phyloP scores from a whole-genome alignment of 2,888 invertebrate genomes.

The Seira ritae region DNA sequence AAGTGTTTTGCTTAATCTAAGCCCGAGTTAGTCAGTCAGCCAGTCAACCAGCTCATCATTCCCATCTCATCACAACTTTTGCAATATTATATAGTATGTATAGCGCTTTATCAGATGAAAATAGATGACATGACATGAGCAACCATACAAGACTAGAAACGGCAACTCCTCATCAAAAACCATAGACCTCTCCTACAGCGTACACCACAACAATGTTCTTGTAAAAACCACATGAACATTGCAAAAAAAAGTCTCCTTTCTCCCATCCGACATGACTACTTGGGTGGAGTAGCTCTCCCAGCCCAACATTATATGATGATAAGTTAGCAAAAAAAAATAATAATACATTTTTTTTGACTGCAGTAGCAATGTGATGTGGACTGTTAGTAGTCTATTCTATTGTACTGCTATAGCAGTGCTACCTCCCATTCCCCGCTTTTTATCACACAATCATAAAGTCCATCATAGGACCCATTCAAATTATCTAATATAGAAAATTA shows the following conservation, averaged over 20 bases:
- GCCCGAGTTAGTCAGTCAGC: too few relatives aligned
- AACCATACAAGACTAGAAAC: background rate
- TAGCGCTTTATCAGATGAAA: background rate
- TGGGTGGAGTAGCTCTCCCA: background rate
- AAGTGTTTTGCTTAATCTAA: background rate
- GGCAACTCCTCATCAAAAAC: background rate
- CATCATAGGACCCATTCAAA: too few relatives aligned
- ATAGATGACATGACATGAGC: constrained; percentile 2
- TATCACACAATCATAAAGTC: too few relatives aligned
- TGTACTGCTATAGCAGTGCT: too few relatives aligned
- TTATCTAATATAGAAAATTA: too few relatives aligned
- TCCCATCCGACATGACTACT: background rate
- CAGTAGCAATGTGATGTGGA: too few relatives aligned
- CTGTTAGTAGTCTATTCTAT: too few relatives aligned
- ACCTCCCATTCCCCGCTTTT: too few relatives aligned
- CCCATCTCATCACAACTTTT: background rate
- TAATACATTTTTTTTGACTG: too few relatives aligned
- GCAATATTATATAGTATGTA: background rate
- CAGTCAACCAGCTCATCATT: too few relatives aligned
- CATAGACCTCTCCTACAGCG: background rate
- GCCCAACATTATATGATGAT: background rate
- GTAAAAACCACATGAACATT: background rate
- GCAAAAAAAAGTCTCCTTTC: background rate
- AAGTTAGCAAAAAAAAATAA: too few relatives aligned
- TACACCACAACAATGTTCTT: background rate